Base-by-base conservation (phyloP, 2,797 vertebrate genomes). In the Hozukius guyotensis region DNA sequence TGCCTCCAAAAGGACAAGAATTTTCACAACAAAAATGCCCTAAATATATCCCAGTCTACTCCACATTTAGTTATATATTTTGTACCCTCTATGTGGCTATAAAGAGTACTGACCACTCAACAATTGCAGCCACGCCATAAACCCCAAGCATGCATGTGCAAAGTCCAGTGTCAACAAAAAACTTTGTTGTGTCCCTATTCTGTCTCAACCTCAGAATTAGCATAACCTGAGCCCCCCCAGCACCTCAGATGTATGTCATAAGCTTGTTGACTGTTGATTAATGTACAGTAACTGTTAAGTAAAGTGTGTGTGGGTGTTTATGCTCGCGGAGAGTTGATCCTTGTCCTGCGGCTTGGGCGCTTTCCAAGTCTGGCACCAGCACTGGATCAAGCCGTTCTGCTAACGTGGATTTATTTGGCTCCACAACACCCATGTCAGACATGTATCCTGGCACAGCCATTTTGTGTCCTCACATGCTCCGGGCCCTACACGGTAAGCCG, bases 401-500 rank as follows among this genome's bases (percentile, higher is more conserved):
- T 91, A 82, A 88, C 77, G 34, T 81, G 89, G 87, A 92, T 94
- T 94, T 92, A 91, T 93, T 92, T 90, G 86, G 88, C 89, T 91
- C 84, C 81, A 73, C 81, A 87, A 83, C 90, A 92, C 82, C 73
- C 85, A 85, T 90, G 89, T 92, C 80, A 88, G 91, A 91, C 87
- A 87, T 85, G 81, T 87, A 84, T 91, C 79, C 85, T 82, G 78
- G 84, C 76, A 67, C 78, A 56, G 92, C 88, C 89, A 90, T 86
- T 89, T 88, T 90, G 87, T 93, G 91, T 93, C 92, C 89, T 94
- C 84, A 89, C 75, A 92, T 92, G 91, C 86, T 90, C 89, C 31
- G 20, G 16, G 77, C 61, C 66, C 62, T 80, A 78, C 72, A 77
- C 79, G 64, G 60, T 69, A 60, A 71, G 83, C 79, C 87, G 85